Evolutionary conservation across 2,797 vertebrate species (phyloP), one percentile per base, ranked within the genome.

Genomic region (Eidolon dupreanum): DNA sequence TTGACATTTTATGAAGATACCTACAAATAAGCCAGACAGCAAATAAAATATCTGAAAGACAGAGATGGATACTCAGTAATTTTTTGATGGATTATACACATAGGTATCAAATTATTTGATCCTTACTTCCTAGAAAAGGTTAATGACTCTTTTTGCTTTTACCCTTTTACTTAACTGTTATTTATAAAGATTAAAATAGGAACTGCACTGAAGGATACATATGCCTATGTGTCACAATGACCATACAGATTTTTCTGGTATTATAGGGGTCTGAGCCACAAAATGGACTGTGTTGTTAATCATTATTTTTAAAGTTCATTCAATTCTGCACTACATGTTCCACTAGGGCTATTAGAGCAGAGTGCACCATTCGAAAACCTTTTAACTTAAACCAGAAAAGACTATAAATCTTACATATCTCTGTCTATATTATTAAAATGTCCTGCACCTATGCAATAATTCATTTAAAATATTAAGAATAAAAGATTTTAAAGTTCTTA

Each of bases 111-210:
- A 93, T 96, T 92, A 96, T 89, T 97, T 97, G 96, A 96, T 98
- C 90, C 82, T 97, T 97, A 74, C 81, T 97, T 98, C 96, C 93
- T 97, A 93, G 97, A 88, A 98, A 98, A 98, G 98, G 98, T 98
- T 98, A 98, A 98, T 98, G 98, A 96, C 20, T 97, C 97, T 98
- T 98, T 97, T 84, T 97, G 96, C 96, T 97, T 95, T 97, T 98
- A 98, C 98, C 97, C 97, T 98, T 98, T 98, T 97, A 92, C 73
- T 96, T 98, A 98, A 96, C 93, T 96, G 97, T 96, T 97, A 97
- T 98, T 97, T 96, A 97, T 97, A 96, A 97, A 97, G 95, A 94
- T 98, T 98, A 93, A 98, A 97, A 15, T 63, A 79, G 93, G 85
- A 78, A 88, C 90, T 96, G n/a, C 11, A 41, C 10, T 87, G 88